Evolutionary conservation across 2,797 vertebrate species (phyloP).

Genomic region (Eurystomus glaucurus): DNA sequence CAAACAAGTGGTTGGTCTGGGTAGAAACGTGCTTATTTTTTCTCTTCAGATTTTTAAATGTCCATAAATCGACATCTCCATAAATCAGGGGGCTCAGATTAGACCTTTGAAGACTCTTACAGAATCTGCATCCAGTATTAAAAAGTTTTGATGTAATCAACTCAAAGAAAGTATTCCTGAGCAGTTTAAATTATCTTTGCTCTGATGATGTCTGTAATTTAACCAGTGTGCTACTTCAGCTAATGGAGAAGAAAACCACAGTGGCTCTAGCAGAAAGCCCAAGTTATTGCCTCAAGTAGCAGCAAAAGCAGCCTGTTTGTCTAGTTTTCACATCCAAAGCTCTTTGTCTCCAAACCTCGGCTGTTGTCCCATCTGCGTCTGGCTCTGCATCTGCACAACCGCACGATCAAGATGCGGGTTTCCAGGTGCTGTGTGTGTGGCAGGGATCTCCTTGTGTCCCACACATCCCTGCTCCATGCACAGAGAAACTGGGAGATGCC

Average conservation of each 20-base stretch:
- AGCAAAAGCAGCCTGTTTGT: not conserved
- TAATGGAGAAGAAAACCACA: not conserved
- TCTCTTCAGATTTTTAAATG: not conserved
- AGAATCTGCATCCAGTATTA: not conserved
- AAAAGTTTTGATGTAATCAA: not conserved
- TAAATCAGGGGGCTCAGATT: not conserved
- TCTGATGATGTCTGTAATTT: not conserved
- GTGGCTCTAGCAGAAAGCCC: not conserved
- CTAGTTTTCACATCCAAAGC: not conserved
- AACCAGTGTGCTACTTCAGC: not conserved
- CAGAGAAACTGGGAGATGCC: not conserved
- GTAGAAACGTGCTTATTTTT: not conserved
- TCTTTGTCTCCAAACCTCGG: not conserved
- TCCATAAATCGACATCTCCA: not conserved
- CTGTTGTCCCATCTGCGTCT: not conserved
- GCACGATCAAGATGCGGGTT: fast-evolving
- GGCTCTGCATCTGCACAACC: not conserved
- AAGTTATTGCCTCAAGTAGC: not conserved
- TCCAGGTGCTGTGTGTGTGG: not conserved
- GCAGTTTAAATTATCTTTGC: not conserved
- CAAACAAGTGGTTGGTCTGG: not conserved
- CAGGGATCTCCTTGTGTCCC: fast-evolving
- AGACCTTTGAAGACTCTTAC: not conserved
- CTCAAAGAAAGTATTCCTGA: not conserved
- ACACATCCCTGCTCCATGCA: fast-evolving